Base-by-base conservation (phyloP, 30 jellyfish, hydroid and myxozoan species). In the Sanderia malayensis region DNA sequence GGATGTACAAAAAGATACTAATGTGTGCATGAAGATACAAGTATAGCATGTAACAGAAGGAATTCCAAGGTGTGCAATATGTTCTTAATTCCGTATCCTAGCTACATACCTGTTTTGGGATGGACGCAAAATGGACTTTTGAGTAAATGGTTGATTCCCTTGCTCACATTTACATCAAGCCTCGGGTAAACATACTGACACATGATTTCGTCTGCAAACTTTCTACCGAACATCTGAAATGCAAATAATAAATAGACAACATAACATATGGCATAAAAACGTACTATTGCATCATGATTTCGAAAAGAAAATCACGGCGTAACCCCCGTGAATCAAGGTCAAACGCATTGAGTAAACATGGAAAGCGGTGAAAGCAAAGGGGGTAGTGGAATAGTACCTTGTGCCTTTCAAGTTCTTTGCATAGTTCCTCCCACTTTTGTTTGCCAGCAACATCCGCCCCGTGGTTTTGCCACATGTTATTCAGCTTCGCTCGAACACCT, bases 111-210 rank as follows among this genome's bases (percentile, higher is more conserved):
- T 55, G 99, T 92, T 69, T 92, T 92, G 7, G 99, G 99, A 64
- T 92, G 99, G 45, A 92, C 91, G 52, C 99, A 92, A 49, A 92
- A 92, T 33, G 99, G 99, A 61, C 96, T 86, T 57, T 92, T 92
- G 46, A 92, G 95, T 75, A 92, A 80, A 73, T 92, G 99, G 74
- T 92, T 92, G 45, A 92, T n/a, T 3, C 99, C 99, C 67, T 92
- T 92, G 49, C 96, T 92, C 81, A 92, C 99, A 55, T 92, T 92
- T 22, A 92, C 65, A 69, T 92, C 99, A 8, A 92, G 86, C 25
- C 99, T 72, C 58, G 99, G 99, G 55, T 92, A 92, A n/a, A 85
- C 96, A 53, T 85, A 92, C 72, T 92, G 99, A 66, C 87, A 86
- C 95, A 92, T 86, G 31, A 92, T 86, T 71, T 92, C 99, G 20